A percentile compares a stretch with the other conserved stretches of the same genome.
phyloP scores from a whole-genome alignment of 2,888 invertebrate species.

The Congeria kusceri region DNA sequence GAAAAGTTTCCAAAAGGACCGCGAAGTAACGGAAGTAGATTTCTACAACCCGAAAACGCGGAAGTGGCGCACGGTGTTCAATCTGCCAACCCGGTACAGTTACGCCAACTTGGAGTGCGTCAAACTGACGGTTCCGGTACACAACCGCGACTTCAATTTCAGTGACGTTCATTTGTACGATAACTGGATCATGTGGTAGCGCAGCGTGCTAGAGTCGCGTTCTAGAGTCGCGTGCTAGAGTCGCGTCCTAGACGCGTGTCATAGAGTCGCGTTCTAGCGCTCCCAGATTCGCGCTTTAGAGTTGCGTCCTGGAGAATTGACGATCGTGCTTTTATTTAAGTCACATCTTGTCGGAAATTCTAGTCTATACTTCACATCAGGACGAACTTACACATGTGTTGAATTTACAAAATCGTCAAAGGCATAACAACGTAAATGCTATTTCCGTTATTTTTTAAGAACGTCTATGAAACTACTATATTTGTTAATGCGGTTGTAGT shows the following conservation, averaged over 20 bases:
- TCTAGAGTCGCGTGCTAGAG: neutral
- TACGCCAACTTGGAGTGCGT: slow-evolving; percentile 76
- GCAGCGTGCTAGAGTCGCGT: neutral
- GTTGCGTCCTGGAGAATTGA: neutral
- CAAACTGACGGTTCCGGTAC: slow-evolving; percentile 70
- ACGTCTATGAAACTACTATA: no score
- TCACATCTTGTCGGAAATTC: no score
- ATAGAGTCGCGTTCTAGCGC: neutral
- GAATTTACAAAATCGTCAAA: no score
- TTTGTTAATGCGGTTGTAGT: no score
- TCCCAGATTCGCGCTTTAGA: no score
- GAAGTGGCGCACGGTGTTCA: slow-evolving; percentile 75
- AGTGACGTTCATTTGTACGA: slow-evolving; percentile 74
- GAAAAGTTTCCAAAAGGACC: slow-evolving; percentile 73
- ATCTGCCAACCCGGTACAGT: slow-evolving; percentile 67
- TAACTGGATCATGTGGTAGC: slow-evolving; percentile 80
- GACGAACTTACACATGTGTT: no score
- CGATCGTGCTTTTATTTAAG: neutral
- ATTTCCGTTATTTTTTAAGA: no score
- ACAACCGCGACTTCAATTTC: slow-evolving; percentile 76
- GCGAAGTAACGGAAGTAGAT: slow-evolving; percentile 69
- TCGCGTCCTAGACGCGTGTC: neutral
- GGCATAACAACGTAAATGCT: no score
- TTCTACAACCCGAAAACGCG: slow-evolving; percentile 74
- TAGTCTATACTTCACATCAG: no score